Conservation (phyloP, 2,888 invertebrate species). For the Ctenicera cuprea region DNA sequence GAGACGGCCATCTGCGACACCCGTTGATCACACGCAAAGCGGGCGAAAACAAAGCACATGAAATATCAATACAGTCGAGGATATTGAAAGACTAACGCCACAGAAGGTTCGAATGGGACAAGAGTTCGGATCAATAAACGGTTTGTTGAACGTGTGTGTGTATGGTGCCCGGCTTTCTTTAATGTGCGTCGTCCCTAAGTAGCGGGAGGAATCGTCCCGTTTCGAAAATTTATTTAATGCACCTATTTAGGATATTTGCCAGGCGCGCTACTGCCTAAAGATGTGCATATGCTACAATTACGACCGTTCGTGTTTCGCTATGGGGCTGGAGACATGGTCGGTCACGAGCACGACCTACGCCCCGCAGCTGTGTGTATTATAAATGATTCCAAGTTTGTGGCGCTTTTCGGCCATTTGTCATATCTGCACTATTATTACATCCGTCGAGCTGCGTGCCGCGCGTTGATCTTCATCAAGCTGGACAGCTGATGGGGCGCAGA, state of each 20-base stretch:
- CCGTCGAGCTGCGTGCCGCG: slow-evolving; percentile 65
- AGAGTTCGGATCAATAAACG: slow-evolving; percentile 55
- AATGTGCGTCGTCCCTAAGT: slow-evolving; percentile 32
- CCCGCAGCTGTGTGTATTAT: slow-evolving; percentile 73
- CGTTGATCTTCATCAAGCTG: slow-evolving; percentile 67
- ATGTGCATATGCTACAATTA: slow-evolving; percentile 38
- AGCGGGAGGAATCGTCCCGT: slow-evolving; percentile 18
- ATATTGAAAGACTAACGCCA: slow-evolving; percentile 59
- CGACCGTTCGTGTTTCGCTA: slow-evolving; percentile 38
- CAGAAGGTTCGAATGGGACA: slow-evolving; percentile 57
- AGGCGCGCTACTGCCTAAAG: slow-evolving; percentile 23
- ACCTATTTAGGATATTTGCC: slow-evolving; percentile 31
- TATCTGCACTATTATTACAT: slow-evolving; percentile 72
- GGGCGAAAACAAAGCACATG: slow-evolving; percentile 62
- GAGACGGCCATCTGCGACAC: slow-evolving; percentile 62
- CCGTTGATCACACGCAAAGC: slow-evolving; percentile 58
- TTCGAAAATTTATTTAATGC: slow-evolving; percentile 35
- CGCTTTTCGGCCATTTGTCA: slow-evolving; percentile 73
- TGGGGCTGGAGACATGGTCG: slow-evolving; percentile 54
- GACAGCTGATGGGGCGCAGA: slow-evolving; percentile 64
- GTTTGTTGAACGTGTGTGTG: slow-evolving; percentile 57
- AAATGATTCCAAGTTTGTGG: slow-evolving; percentile 73
- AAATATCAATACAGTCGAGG: slow-evolving; percentile 62
- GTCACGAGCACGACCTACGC: slow-evolving; percentile 68
- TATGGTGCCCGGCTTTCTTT: slow-evolving; percentile 36